Base-by-base conservation (phyloP, 2,797 vertebrate species). In the Triplophysa yarkandensis region DNA sequence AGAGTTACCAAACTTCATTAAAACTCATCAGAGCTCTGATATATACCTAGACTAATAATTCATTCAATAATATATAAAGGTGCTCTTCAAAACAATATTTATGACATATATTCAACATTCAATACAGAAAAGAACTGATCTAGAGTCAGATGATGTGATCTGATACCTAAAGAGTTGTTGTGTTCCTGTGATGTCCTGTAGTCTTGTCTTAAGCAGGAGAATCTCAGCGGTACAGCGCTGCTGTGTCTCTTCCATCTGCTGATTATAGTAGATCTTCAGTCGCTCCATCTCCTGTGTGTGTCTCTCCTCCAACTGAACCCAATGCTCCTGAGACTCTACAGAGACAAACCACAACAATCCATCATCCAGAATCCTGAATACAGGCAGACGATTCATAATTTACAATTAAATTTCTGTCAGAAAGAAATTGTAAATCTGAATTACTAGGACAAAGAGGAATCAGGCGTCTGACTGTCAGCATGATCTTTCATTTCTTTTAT, bases 171-270 rank as follows among this genome's bases (percentile, higher is more conserved):
- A 81, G 9, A 80, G 78, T 62, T 87, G 83, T 48, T 88, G 60
- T 3, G 88, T 68, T 0, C 85, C 39, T 0, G 71, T 87, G 72
- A 87, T 65, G 73, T 90, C 85, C 79, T 92, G 89, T 80, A 95
- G 89, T 23, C 85, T 88, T 68, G 90, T 84, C 77, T 95, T 91
- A 44, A 96, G 87, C 80, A 85, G 82, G 4, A 86, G 77, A 32
- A 95, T 88, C 85, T 97, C 92, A 0, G 84, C 80, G 0, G 83
- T 78, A 48, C 90, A 92, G 0, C 90, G 88, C 84, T 94, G 91
- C 78, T 95, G 91, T 0, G 83, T 88, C 83, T 95, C 94, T 25
- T 91, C 80, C 66, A 93, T 87, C 75, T 95, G 91, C 74, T 93
- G 90, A 13, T 91, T 90, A 85, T 95, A 95, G 87, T 91, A 91